Evolutionary conservation across 2,797 vertebrate genomes (phyloP), one percentile per base, ranked within the genome.

Genomic region (Brotula barbata): DNA sequence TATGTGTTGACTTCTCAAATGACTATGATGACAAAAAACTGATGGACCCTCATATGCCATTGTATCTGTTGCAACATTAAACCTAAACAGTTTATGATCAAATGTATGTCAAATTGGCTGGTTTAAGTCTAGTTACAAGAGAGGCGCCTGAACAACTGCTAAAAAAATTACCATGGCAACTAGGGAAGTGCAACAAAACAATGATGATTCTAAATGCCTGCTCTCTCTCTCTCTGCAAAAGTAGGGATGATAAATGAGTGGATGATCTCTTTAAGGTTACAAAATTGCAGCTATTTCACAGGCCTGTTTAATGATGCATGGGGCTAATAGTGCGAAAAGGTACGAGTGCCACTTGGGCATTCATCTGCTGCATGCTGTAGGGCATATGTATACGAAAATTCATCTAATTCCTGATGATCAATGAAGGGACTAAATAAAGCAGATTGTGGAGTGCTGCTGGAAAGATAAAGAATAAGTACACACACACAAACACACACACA

Each of bases 381-480:
- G 79, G 72, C 72, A 64, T 71, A 58, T 75, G 78, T 80, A 84
- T 74, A 73, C 55, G 41, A 78, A 80, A 78, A 74, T 62, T 64
- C 52, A 52, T 66, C 62, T 80, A 78, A 81, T 85, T 80, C 75
- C 46, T 47, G 67, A 64, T 81, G 81, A 85, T 85, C 73, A 85
- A 85, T 82, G 83, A 54, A 50, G 11, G 7, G 57, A 52, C 74
- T 60, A 75, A 86, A 83, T 80, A 80, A 71, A 75, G 75, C 59
- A 22, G 72, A 83, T 66, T 52, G 56, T 22, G 43, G 51, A 71
- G 47, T 25, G 59, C 49, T 16, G 58, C 1, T 28, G 9, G 31
- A 17, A 41, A 37, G 66, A 73, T 68, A 61, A 71, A 81, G 59
- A 72, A 31, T 58, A 66, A 78, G 46, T 55, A 52, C 42, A n/a